Conservation (phyloP, 2,113 vertebrate species). For the Acanthisitta chloris region DNA sequence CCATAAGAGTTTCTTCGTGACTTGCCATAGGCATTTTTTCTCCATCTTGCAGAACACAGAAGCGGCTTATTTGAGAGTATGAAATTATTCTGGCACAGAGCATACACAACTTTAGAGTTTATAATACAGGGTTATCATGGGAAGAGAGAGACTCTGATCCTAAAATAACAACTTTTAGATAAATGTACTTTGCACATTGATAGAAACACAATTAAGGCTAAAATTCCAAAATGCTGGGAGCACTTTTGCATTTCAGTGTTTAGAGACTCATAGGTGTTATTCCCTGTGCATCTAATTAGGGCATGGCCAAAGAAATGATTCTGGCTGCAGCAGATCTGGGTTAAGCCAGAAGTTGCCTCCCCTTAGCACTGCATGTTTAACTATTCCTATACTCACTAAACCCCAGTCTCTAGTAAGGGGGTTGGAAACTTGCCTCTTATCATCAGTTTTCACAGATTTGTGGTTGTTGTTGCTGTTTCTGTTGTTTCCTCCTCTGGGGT, state of each 20-base stretch:
- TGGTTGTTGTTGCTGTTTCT: neutral
- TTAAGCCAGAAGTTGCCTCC: neutral
- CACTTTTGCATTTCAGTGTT: neutral
- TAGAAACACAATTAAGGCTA: neutral
- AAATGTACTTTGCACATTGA: neutral
- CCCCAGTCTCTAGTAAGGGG: rapidly evolving
- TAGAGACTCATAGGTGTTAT: neutral
- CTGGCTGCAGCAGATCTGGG: neutral
- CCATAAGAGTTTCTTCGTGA: neutral
- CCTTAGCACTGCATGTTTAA: neutral
- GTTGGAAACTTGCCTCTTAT: neutral
- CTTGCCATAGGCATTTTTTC: neutral
- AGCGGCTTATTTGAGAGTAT: neutral
- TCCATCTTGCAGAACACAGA: neutral
- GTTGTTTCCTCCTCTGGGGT: neutral
- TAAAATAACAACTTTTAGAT: neutral
- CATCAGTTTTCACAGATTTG: neutral
- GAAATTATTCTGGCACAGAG: neutral
- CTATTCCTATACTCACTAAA: neutral
- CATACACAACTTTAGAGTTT: neutral
- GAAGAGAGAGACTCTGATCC: neutral
- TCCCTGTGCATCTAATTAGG: neutral
- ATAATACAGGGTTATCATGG: neutral
- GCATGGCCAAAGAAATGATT: neutral
- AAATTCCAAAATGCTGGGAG: neutral